phyloP scores from a whole-genome alignment of 2,797 vertebrate genomes.

The Hapalemur alaotrensis region DNA sequence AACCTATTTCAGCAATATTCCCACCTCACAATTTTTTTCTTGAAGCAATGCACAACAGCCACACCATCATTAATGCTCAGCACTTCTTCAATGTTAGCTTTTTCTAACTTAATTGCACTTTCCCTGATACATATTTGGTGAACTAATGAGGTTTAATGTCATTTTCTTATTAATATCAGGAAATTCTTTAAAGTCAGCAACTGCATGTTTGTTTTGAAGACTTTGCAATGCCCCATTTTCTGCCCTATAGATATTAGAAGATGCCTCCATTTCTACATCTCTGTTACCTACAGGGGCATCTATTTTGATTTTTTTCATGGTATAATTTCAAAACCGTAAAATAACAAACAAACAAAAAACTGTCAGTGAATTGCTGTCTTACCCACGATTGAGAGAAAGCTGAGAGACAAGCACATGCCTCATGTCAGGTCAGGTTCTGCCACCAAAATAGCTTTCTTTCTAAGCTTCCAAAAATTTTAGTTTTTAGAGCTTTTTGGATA shows the following conservation, averaged over 20 bases:
- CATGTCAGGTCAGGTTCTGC: not conserved
- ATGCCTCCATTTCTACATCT: not conserved
- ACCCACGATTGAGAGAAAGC: not conserved
- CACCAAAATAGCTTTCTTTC: not conserved
- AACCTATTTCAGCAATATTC: not conserved
- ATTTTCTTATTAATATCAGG: not conserved
- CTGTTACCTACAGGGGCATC: not conserved
- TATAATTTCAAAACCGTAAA: not conserved
- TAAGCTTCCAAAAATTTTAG: not conserved
- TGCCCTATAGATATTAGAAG: not conserved
- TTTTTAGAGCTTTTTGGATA: not conserved
- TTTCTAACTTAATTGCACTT: not conserved
- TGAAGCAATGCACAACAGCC: not conserved
- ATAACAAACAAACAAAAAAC: not conserved
- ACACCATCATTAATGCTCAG: not conserved
- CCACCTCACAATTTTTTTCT: not conserved
- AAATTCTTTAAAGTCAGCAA: not conserved
- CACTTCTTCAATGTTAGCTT: not conserved
- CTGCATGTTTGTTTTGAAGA: not conserved
- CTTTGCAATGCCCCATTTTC: not conserved
- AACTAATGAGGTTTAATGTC: slow-evolving; percentile 24
- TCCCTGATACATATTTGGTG: not conserved
- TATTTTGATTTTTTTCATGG: not conserved
- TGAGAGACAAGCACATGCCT: not conserved
- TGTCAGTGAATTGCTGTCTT: not conserved